Conservation (phyloP, 2,113 vertebrate species). For the Myodes glareolus region DNA sequence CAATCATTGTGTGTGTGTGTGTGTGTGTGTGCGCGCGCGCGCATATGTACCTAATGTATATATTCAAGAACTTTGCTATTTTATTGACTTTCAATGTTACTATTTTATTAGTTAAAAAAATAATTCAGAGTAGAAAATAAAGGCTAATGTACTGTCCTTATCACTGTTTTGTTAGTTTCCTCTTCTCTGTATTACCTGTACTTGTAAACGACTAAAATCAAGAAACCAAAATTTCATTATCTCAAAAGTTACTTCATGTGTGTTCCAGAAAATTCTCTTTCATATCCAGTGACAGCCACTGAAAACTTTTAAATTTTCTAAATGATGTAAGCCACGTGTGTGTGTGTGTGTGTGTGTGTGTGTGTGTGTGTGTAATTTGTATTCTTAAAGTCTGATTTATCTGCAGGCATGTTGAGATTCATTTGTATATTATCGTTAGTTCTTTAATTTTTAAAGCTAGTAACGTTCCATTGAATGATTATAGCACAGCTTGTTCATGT, state of each 20-base stretch:
- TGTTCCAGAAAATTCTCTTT: not conserved
- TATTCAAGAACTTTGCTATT: not conserved
- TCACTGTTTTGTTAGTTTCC: conserved; percentile 47
- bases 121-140: not conserved
- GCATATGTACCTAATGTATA: not conserved
- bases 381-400: not conserved
- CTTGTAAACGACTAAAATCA: not conserved
- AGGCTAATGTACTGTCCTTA: not conserved
- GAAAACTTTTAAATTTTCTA: not conserved
- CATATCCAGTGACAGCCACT: not conserved
- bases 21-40: not conserved
- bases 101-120: not conserved
- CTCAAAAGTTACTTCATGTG: not conserved
- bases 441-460: not conserved
- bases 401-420: not conserved
- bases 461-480: not conserved
- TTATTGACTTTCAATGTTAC: not conserved
- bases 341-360: not conserved
- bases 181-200: not conserved
- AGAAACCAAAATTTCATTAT: not conserved
- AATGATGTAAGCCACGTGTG: not conserved
- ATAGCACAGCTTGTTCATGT: not conserved
- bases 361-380: not conserved
- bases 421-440: not conserved
- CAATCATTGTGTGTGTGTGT: too few species aligned